Conservation (phyloP, 1,140 invertebrate species). For the Zaprionus gabonicus region DNA sequence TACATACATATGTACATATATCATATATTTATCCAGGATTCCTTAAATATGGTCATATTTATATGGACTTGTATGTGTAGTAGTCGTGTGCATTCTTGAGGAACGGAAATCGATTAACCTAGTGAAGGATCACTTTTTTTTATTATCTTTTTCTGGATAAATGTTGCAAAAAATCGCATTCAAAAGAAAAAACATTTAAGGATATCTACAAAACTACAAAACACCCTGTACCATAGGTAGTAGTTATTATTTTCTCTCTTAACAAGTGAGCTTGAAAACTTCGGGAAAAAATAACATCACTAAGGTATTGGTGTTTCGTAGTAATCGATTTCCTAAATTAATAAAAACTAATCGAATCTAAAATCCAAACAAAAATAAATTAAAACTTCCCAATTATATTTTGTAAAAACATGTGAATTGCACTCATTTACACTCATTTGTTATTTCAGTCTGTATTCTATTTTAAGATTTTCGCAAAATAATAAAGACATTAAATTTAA, state of each 20-base stretch:
- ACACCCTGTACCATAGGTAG: conserved; percentile 10
- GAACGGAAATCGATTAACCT: too few relatives aligned
- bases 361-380: too few relatives aligned
- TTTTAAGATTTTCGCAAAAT: neutral
- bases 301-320: too few relatives aligned
- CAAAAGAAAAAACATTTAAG: too few relatives aligned
- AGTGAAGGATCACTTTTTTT: neutral
- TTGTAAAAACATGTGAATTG: neutral
- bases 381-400: neutral
- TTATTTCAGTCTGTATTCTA: neutral
- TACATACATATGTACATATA: neutral
- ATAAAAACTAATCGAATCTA: too few relatives aligned
- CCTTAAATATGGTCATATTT: neutral
- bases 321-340: too few relatives aligned
- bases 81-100: too few relatives aligned
- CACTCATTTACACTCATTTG: neutral
- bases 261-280: too few relatives aligned
- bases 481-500: conserved; percentile 1
- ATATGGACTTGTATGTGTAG: neutral
- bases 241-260: neutral
- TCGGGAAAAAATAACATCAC: too few relatives aligned
- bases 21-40: neutral
- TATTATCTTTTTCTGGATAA: conserved; percentile 54
- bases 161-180: conserved; percentile 49
- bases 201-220: neutral